These are phyloP conservation scores for Ecliptopera silaceata DNA, from an alignment of 2,888 invertebrate species.

Conservation along the genomic window DNA sequence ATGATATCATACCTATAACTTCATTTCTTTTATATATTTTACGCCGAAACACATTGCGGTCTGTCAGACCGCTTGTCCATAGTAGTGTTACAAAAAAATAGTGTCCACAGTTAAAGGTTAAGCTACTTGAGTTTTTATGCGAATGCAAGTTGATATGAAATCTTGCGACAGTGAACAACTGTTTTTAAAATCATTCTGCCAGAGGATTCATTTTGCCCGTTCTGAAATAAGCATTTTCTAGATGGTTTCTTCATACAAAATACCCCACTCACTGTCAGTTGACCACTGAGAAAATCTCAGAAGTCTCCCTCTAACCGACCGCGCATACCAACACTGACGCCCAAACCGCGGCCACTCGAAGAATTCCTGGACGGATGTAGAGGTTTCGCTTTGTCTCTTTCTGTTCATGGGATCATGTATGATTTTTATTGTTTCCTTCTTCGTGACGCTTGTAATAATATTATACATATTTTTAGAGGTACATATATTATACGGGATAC, in stretches of 20 bases:
- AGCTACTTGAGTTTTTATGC: not conserved
- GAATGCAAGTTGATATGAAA: not conserved
- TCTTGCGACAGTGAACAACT: not conserved
- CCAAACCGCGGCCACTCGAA: slow-evolving; percentile 59
- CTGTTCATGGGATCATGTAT: slow-evolving; percentile 34
- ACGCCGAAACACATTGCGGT: too few relatives aligned
- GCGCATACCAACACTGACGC: slow-evolving; percentile 62
- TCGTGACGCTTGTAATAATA: not conserved
- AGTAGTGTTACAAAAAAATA: too few relatives aligned
- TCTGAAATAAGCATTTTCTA: not conserved
- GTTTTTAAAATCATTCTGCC: not conserved
- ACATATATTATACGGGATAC: too few relatives aligned
- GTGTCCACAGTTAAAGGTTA: too few relatives aligned
- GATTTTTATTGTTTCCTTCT: slow-evolving; percentile 1
- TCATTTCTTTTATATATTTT: too few relatives aligned
- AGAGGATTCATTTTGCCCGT: not conserved
- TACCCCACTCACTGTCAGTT: slow-evolving; percentile 62
- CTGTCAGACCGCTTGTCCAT: too few relatives aligned
- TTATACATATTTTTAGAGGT: too few relatives aligned
- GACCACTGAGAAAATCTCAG: slow-evolving; percentile 72
- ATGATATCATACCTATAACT: too few relatives aligned
- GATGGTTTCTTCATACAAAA: slow-evolving; percentile 2
- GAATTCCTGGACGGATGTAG: slow-evolving; percentile 59
- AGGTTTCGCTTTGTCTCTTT: slow-evolving; percentile 48
- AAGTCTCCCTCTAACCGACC: slow-evolving; percentile 48